phyloP scores from a whole-genome alignment of 2,113 vertebrate genomes.

The Coreoperca whiteheadi region DNA sequence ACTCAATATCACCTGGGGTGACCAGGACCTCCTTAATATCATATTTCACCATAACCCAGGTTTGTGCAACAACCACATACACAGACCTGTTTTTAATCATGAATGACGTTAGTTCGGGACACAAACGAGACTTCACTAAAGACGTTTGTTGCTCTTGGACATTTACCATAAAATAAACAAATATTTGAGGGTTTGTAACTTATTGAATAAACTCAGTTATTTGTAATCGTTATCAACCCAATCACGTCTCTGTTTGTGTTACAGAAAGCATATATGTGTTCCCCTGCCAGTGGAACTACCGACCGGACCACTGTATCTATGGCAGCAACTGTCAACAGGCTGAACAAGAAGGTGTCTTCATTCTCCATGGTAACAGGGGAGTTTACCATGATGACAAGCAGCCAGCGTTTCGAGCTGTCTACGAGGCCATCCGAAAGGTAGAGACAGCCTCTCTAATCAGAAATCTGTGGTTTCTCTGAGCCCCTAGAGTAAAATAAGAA shows the following conservation, averaged over 20 bases:
- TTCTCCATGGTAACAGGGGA: constrained; percentile 97
- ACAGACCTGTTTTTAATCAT: not conserved
- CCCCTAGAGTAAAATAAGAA: not conserved
- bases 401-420: constrained; percentile 93
- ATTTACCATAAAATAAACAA: not conserved
- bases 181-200: not conserved
- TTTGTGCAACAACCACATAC: constrained; percentile 61
- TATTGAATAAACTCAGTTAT: not conserved
- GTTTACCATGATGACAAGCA: constrained; percentile 98
- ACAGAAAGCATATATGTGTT: constrained; percentile 94
- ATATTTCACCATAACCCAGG: constrained; percentile 98
- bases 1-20: constrained; percentile 98
- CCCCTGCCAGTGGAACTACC: constrained; percentile 97
- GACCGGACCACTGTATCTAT: constrained; percentile 98
- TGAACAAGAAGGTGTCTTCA: constrained; percentile 92
- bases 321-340: constrained; percentile 95
- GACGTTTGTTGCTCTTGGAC: not conserved
- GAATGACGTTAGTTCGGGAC: not conserved
- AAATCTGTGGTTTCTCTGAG: not conserved
- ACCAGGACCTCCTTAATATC: constrained; percentile 97
- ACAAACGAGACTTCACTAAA: not conserved
- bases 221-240: not conserved
- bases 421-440: constrained; percentile 93
- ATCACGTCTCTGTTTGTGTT: not conserved
- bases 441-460: constrained; percentile 3